Conservation (phyloP, 2,888 invertebrate genomes). For the Drosophila emarginata region DNA sequence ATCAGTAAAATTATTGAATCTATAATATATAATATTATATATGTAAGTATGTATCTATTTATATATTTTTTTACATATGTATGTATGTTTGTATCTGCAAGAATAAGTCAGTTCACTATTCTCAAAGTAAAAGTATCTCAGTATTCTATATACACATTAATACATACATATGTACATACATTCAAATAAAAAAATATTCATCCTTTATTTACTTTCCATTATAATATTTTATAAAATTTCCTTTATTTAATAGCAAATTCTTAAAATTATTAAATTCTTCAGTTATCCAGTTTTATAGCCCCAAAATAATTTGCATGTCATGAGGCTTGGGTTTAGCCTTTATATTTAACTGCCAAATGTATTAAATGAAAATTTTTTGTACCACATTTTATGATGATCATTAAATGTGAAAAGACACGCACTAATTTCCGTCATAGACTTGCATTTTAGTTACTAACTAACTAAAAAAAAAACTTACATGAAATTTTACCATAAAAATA, state of each 20-base stretch:
- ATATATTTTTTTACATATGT: too few relatives aligned
- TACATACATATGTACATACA: too few relatives aligned
- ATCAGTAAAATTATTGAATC: too few relatives aligned
- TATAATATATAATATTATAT: too few relatives aligned
- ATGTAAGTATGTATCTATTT: too few relatives aligned
- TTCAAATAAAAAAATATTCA: too few relatives aligned
- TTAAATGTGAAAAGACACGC: constrained; percentile 11
- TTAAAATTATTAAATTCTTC: not conserved
- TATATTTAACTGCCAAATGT: constrained; percentile 7
- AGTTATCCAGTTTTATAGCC: not conserved
- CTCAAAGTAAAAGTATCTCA: not conserved
- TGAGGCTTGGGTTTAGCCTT: not conserved
- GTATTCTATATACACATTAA: too few relatives aligned
- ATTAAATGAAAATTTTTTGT: not conserved
- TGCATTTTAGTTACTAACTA: constrained; percentile 7
- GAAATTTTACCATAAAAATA: constrained; percentile 15
- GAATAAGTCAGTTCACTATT: too few relatives aligned
- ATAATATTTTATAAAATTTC: not conserved
- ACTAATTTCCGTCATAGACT: constrained; percentile 1
- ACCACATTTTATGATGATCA: constrained; percentile 1
- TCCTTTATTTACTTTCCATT: not conserved
- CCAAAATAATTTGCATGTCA: not conserved
- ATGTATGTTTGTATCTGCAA: too few relatives aligned
- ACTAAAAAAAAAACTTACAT: constrained; percentile 14
- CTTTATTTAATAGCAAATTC: not conserved